Evolutionary conservation across 2,113 vertebrate genomes (phyloP), one percentile per base, ranked within the genome.

Genomic region (Hypomesus transpacificus): DNA sequence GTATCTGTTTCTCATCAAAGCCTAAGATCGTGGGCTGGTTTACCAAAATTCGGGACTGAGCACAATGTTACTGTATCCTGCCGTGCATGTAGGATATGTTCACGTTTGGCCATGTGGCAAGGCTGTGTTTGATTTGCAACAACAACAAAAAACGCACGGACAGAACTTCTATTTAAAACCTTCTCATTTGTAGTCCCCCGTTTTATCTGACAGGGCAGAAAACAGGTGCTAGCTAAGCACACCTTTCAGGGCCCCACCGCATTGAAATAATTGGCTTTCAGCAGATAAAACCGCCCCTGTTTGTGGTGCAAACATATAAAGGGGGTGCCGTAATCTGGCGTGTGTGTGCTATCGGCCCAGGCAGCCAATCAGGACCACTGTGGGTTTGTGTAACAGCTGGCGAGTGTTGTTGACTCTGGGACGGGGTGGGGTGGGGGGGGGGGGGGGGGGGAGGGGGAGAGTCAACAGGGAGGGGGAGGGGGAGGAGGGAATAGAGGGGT

Each of bases 381-480:
- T 71, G 52, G 70, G 69, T 60, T 74, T 80, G 81, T 61, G 75
- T 78, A 90, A 90, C 88, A 90, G 88, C 90, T 89, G 87, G 84
- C 75, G 68, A 80, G 69, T 75, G 84, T 80, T 87, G 82, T 85
- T 88, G 81, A 86, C 86, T 85, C 66, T 80, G 75, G 75, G 16
- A 11, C 34, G 1, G 11, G 6, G 17, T 14, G 21, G 11, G 24
- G 18, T 9, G 16, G 11, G 17, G 16, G 28, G 24, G 60, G 60
- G 28, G 24, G 24, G 14, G 28, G 21, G 24, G 22, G 28, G 22
- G 59, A 26, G 51, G 60, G 46, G n/a, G 16, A 61, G 70, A 53
- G 72, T 65, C 67, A 60, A 69, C 63, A 59, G 26, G 17, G 14
- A 57, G 17, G 54, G 3, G 54, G 54, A 57, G 17, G 54, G 5